Conservation (phyloP, 2,113 vertebrate species). For the Trichechus manatus region DNA sequence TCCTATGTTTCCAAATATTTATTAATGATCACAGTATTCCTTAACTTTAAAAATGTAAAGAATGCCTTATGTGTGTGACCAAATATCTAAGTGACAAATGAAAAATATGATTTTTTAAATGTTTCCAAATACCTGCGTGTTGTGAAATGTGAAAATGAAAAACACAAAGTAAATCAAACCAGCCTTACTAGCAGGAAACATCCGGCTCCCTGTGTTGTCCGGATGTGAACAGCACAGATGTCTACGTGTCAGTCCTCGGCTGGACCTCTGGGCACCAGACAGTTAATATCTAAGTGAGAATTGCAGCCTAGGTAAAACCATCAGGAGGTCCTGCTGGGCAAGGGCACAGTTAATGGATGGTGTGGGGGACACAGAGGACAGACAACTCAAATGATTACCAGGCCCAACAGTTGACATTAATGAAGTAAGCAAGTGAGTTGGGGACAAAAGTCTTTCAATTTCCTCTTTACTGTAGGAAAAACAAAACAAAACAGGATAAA, state of each 20-base stretch:
- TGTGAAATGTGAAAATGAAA: slow-evolving; percentile 9
- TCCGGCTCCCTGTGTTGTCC: not conserved
- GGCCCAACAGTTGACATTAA: not conserved
- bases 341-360: not conserved
- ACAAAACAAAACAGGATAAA: not conserved
- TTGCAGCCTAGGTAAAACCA: not conserved
- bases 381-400: not conserved
- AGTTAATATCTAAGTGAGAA: not conserved
- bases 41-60: not conserved
- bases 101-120: not conserved
- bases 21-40: not conserved
- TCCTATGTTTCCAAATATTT: not conserved
- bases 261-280: not conserved
- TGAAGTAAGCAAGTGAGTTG: not conserved
- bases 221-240: not conserved
- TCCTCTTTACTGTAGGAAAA: not conserved
- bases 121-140: not conserved
- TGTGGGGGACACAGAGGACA: accelerated
- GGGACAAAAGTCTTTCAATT: not conserved
- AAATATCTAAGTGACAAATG: not conserved
- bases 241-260: not conserved
- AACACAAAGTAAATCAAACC: not conserved
- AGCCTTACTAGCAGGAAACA: not conserved
- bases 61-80: not conserved
- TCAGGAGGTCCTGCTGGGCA: not conserved